A percentile compares a stretch with the other conserved stretches of the same genome.
phyloP scores from a whole-genome alignment of 2,888 invertebrate genomes.

The Chrysolina haemoptera region DNA sequence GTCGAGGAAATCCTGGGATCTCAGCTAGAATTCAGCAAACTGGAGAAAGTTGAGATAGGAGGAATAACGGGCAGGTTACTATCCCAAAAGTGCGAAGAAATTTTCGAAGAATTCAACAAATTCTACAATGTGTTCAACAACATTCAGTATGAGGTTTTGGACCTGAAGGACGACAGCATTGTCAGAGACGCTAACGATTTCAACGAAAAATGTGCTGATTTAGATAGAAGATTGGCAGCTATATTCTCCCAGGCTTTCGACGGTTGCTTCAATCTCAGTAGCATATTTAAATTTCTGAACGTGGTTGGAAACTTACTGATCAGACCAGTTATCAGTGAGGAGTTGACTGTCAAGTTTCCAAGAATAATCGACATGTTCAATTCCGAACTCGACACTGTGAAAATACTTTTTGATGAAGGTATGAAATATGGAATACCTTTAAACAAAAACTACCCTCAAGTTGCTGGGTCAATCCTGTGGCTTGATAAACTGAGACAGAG shows the following conservation, averaged over 20 bases:
- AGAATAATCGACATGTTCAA: constrained; percentile 78
- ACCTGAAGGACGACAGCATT: constrained; percentile 80
- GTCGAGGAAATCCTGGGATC: constrained; percentile 82
- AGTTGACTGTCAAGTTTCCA: constrained; percentile 79
- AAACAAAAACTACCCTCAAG: constrained; percentile 82
- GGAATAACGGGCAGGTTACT: constrained; percentile 66
- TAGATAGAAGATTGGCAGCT: constrained; percentile 85
- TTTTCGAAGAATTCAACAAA: constrained; percentile 65
- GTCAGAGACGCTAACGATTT: constrained; percentile 77
- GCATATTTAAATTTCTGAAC: constrained; percentile 74
- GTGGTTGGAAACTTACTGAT: constrained; percentile 79
- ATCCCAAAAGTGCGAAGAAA: constrained; percentile 63
- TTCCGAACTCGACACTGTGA: constrained; percentile 77
- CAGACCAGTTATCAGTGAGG: constrained; percentile 81
- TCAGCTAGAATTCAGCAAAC: constrained; percentile 85
- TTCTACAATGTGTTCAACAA: constrained; percentile 69
- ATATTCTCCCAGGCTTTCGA: constrained; percentile 86
- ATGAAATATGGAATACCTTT: constrained; percentile 72
- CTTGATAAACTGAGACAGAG: constrained; percentile 77
- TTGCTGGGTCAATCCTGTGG: constrained; percentile 81
- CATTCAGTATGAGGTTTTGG: constrained; percentile 83
- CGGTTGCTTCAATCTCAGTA: constrained; percentile 81
- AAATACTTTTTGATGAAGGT: constrained; percentile 76
- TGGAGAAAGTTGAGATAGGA: constrained; percentile 80
- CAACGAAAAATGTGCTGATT: constrained; percentile 76